phyloP scores from a whole-genome alignment of 2,888 invertebrate genomes.

The Metallyticus violacea region DNA sequence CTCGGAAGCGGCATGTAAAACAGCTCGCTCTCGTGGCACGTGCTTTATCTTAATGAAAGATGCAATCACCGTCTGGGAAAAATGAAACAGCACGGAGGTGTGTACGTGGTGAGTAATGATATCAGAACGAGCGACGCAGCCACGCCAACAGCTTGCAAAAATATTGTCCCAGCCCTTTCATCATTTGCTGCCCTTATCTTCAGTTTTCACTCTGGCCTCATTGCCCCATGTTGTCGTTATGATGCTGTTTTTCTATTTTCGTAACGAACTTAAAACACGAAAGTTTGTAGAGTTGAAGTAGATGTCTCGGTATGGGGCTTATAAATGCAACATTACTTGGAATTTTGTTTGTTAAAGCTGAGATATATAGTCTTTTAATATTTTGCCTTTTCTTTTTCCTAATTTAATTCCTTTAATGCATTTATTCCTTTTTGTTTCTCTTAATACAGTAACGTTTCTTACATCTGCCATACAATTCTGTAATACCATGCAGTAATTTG shows the following conservation, averaged over 20 bases:
- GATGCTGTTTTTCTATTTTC: not conserved
- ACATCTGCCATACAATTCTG: no score
- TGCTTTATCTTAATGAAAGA: not conserved
- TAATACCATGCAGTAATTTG: no score
- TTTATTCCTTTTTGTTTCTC: no score
- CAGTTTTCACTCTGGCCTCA: not conserved
- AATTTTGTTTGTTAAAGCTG: no score
- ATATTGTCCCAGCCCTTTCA: not conserved
- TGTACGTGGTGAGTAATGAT: not conserved
- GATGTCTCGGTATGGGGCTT: no score
- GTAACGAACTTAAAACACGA: not conserved
- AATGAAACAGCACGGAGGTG: not conserved
- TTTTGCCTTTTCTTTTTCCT: no score
- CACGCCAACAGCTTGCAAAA: not conserved
- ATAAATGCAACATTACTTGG: no score
- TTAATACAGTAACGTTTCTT: no score
- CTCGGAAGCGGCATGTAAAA: no score
- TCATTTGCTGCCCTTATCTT: not conserved
- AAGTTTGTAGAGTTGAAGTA: not conserved
- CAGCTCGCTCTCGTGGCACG: not conserved
- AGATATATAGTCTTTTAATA: no score
- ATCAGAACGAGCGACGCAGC: not conserved
- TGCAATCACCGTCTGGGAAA: not conserved
- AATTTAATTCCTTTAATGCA: no score
- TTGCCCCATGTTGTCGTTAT: not conserved